phyloP scores from a whole-genome alignment of 2,888 invertebrate species.

The Protophormia terraenovae region DNA sequence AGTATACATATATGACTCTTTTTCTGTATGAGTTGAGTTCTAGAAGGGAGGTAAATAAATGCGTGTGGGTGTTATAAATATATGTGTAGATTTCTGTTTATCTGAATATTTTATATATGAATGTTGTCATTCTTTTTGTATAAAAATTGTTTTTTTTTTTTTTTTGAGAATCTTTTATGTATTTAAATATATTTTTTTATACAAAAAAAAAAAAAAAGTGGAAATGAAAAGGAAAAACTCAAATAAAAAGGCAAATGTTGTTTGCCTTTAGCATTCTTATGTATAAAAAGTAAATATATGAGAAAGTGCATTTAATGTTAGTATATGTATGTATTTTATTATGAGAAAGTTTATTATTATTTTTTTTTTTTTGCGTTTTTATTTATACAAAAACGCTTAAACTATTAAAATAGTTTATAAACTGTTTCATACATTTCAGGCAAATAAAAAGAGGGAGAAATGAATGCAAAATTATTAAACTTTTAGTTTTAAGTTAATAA shows the following conservation, averaged over 20 bases:
- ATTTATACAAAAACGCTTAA: constrained; percentile 28
- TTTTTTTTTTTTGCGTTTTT: neutral
- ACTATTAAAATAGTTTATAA: constrained; percentile 18
- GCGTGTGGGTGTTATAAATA: constrained; percentile 28
- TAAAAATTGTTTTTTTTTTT: neutral
- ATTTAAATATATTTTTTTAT: constrained; percentile 23
- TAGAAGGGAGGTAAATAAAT: neutral
- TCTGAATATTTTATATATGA: constrained; percentile 29
- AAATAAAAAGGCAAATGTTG: constrained; percentile 42
- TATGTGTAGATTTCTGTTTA: constrained; percentile 23
- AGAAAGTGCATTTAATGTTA: constrained; percentile 24
- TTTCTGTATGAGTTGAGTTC: neutral
- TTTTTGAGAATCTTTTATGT: too few relatives aligned
- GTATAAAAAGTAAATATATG: constrained; percentile 34
- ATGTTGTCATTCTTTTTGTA: constrained; percentile 4
- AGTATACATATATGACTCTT: neutral
- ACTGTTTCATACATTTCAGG: neutral
- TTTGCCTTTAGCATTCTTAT: constrained; percentile 32
- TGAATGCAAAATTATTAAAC: constrained; percentile 9
- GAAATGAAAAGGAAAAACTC: constrained; percentile 10
- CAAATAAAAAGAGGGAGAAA: neutral
- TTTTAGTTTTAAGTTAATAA: neutral
- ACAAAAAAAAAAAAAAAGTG: neutral
- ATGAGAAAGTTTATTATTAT: neutral
- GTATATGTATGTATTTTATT: too few relatives aligned